Evolutionary conservation across 2,797 vertebrate genomes (phyloP).

Genomic region (Thalassophryne amazonica): DNA sequence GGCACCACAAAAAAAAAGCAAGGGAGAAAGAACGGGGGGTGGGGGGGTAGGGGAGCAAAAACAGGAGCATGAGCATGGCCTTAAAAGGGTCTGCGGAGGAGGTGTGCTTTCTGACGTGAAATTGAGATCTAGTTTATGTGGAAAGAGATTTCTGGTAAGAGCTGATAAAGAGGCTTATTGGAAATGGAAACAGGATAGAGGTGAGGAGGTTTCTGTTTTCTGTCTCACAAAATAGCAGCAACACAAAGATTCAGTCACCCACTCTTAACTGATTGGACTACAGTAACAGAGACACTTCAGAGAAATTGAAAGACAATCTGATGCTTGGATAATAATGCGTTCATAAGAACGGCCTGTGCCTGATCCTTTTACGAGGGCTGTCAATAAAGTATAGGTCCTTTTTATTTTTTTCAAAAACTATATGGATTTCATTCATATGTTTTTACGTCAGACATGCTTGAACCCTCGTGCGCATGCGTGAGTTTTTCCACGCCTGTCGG

Average conservation of each 20-base stretch:
- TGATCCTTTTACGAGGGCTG: no score
- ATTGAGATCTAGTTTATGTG: conserved; percentile 50
- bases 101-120: conserved; percentile 27
- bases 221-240: conserved; percentile 27
- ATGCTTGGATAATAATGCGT: conserved; percentile 7
- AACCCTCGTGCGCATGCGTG: no score
- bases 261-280: conserved; percentile 26
- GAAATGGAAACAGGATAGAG: conserved; percentile 33
- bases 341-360: not conserved
- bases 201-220: conserved; percentile 16
- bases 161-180: conserved; percentile 51
- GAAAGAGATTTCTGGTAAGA: conserved; percentile 60
- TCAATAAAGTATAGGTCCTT: no score
- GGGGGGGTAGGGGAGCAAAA: conserved; percentile 43
- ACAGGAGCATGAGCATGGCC: conserved; percentile 54
- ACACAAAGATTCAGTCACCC: conserved; percentile 16
- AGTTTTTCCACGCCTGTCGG: no score
- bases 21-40: conserved; percentile 10
- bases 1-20: conserved; percentile 46
- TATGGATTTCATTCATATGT: no score
- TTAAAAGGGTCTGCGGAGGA: conserved; percentile 59
- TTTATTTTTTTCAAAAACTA: no score
- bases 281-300: not conserved
- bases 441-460: no score
- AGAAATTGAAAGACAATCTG: conserved; percentile 1